Evolutionary conservation across 2,888 invertebrate genomes (phyloP).

Genomic region (Schizaphis graminum): DNA sequence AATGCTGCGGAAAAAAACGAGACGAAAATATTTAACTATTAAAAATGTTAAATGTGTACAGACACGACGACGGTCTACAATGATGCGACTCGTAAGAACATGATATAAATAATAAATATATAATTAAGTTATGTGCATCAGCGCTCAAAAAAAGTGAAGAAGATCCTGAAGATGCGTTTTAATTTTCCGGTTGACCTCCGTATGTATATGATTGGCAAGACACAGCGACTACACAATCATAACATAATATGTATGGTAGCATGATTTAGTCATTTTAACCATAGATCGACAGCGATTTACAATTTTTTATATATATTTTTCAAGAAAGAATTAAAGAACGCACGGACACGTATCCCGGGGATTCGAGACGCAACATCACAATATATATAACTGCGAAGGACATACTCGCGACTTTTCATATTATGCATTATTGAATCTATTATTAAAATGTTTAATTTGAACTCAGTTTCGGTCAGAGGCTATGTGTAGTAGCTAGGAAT

Average conservation of each 20-base stretch:
- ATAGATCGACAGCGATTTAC: background rate
- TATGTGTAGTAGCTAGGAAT: background rate
- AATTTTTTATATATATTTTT: background rate
- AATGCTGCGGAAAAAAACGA: conserved; percentile 80
- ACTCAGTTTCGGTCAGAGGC: background rate
- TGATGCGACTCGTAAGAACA: background rate
- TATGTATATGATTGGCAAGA: background rate
- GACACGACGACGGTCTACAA: background rate
- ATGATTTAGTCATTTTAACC: too few species aligned
- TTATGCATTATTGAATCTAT: conserved; percentile 33
- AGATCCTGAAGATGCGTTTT: background rate
- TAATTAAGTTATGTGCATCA: background rate
- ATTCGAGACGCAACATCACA: background rate
- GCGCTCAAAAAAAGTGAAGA: background rate
- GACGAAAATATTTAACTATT: background rate
- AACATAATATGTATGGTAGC: background rate
- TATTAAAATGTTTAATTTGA: conserved; percentile 57
- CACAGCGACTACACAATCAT: background rate
- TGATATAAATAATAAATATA: background rate
- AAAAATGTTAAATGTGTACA: background rate
- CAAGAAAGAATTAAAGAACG: background rate
- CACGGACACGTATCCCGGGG: background rate
- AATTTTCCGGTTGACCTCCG: conserved; percentile 24
- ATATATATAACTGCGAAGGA: background rate
- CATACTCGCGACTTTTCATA: conserved; percentile 1